Conservation (phyloP, 2,888 invertebrate species). For the Ferdinandea cuprea region DNA sequence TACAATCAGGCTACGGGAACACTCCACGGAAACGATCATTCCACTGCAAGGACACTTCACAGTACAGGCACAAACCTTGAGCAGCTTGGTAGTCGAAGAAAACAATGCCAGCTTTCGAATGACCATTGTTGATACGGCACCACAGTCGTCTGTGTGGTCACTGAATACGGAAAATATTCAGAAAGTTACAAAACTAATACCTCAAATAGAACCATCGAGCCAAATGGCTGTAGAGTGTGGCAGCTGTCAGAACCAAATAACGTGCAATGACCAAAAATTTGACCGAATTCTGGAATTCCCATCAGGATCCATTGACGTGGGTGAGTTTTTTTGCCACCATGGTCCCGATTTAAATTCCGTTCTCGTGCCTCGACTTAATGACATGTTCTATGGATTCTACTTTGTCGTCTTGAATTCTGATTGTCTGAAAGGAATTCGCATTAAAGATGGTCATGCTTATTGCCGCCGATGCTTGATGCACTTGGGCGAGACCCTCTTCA, state of each 20-base stretch:
- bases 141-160: constrained; percentile 29
- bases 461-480: constrained; percentile 78
- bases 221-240: constrained; percentile 76
- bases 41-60: constrained; percentile 75
- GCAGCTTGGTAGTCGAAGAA: constrained; percentile 76
- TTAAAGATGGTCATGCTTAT: constrained; percentile 76
- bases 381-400: constrained; percentile 80
- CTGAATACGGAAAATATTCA: not conserved
- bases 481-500: constrained; percentile 77
- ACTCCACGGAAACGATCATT: constrained; percentile 73
- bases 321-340: constrained; percentile 81
- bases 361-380: constrained; percentile 77
- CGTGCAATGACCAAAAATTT: constrained; percentile 61
- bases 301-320: constrained; percentile 79
- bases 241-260: constrained; percentile 75
- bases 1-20: constrained; percentile 68
- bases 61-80: constrained; percentile 77
- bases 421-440: constrained; percentile 51
- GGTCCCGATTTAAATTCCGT: constrained; percentile 76
- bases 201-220: constrained; percentile 68
- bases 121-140: constrained; percentile 75
- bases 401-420: constrained; percentile 77
- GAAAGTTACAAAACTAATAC: constrained; percentile 54
- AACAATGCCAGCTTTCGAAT: constrained; percentile 80
- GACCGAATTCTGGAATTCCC: constrained; percentile 80